A percentile compares a stretch with the other conserved stretches of the same genome.
Conservation (phyloP, 2,113 vertebrate genomes). For the Ophthalmolycus amberensis region DNA sequence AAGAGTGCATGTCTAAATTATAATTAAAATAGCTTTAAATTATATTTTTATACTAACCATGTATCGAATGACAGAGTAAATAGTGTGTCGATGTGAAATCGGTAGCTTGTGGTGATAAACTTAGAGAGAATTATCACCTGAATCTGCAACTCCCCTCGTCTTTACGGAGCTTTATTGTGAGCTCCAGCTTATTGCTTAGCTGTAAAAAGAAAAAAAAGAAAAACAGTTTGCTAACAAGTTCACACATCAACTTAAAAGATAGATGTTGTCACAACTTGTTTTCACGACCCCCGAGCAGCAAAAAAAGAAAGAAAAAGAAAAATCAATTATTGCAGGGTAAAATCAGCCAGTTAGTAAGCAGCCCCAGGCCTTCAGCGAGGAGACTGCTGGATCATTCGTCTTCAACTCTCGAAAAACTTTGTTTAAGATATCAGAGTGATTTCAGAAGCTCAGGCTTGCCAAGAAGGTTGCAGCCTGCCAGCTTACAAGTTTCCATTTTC, state of each 20-base stretch:
- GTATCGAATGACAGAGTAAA: not conserved
- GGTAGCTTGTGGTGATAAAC: not conserved
- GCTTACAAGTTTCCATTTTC: constrained; percentile 42
- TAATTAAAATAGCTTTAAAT: not conserved
- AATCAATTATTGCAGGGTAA: not conserved
- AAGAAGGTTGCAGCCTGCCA: constrained; percentile 39
- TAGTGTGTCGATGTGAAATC: not conserved
- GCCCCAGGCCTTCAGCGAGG: not conserved
- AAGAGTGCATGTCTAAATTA: not conserved
- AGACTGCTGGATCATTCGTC: constrained; percentile 16
- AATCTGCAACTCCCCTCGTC: not conserved
- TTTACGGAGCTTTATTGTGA: not conserved
- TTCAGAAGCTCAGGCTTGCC: constrained; percentile 21
- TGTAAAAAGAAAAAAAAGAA: not conserved
- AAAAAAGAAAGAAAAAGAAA: not conserved
- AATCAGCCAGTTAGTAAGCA: constrained; percentile 13
- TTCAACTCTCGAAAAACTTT: not conserved
- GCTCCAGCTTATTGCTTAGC: not conserved
- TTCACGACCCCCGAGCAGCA: not conserved
- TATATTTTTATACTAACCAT: not conserved
- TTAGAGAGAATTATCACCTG: not conserved
- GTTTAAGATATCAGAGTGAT: constrained; percentile 23
- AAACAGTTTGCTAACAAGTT: not conserved
- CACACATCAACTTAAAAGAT: not conserved
- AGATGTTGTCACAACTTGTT: not conserved